Evolutionary conservation across 2,888 invertebrate species (phyloP).

Genomic region (Biston betularia): DNA sequence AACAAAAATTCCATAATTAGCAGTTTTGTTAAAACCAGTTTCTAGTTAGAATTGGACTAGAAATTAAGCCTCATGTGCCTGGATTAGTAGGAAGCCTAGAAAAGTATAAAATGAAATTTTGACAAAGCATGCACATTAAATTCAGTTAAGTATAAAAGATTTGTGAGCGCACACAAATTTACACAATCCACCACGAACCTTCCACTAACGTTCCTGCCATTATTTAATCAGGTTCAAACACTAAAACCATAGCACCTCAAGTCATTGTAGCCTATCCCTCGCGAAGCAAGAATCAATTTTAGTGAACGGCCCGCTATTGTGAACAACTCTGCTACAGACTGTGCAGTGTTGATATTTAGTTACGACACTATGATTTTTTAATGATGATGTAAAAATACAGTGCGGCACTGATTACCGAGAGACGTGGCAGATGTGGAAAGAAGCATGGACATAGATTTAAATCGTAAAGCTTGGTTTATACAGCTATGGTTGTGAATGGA

Average conservation of each 20-base stretch:
- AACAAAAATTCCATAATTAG: neutral
- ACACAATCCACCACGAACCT: neutral
- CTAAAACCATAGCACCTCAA: too few species aligned
- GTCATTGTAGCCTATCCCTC: too few species aligned
- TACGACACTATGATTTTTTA: neutral
- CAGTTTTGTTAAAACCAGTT: neutral
- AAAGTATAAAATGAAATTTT: neutral
- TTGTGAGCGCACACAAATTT: neutral
- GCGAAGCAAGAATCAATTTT: neutral
- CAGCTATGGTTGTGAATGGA: neutral
- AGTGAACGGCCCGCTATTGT: neutral
- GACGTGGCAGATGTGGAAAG: neutral
- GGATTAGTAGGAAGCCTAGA: slow-evolving; percentile 14
- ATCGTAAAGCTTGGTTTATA: neutral
- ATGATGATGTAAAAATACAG: neutral
- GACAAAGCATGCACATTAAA: neutral
- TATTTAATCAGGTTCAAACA: neutral
- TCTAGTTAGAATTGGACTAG: neutral
- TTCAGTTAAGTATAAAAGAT: neutral
- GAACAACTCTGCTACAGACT: neutral
- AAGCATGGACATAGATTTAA: neutral
- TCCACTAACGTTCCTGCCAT: neutral
- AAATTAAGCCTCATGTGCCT: slow-evolving; percentile 24
- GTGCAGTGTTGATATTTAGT: neutral
- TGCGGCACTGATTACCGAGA: neutral